phyloP scores from a whole-genome alignment of 2,888 invertebrate genomes.

The Oscheius onirici region DNA sequence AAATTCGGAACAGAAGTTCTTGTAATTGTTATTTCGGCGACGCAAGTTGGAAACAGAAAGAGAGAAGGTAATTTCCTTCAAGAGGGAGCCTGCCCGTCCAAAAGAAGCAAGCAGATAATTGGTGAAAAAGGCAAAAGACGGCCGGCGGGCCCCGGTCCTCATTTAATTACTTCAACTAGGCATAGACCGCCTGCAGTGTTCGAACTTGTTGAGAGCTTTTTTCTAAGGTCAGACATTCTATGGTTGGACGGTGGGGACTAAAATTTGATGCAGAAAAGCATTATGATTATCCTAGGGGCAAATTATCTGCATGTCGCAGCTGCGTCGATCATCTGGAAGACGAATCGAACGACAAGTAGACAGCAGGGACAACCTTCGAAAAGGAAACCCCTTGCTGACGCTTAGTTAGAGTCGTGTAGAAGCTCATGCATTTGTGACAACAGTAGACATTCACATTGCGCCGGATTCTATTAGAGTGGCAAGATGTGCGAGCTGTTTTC shows the following conservation, averaged over 20 bases:
- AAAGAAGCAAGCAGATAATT: conserved; percentile 15
- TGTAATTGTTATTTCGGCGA: no score
- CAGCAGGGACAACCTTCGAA: not conserved
- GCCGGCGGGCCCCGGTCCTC: conserved; percentile 29
- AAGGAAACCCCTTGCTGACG: not conserved
- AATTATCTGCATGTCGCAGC: conserved; percentile 21
- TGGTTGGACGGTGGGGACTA: no score
- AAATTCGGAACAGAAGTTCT: no score
- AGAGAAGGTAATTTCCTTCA: conserved; percentile 4
- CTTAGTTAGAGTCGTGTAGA: conserved; percentile 25
- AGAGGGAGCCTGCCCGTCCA: not conserved
- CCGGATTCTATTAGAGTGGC: conserved; percentile 21
- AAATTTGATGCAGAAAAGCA: conserved; percentile 16
- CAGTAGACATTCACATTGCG: conserved; percentile 5
- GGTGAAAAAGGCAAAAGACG: conserved; percentile 32
- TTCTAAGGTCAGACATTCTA: no score
- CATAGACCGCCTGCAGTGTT: conserved; percentile 14
- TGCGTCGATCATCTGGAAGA: conserved; percentile 20
- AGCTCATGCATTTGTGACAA: conserved; percentile 26
- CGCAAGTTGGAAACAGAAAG: not conserved
- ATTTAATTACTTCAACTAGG: conserved; percentile 33
- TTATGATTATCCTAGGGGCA: conserved; percentile 11
- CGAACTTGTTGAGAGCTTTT: not conserved
- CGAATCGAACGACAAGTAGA: conserved; percentile 6
- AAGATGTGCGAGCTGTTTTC: not conserved